These are phyloP conservation scores for Melanchra persicariae DNA, from an alignment of 2,888 invertebrate genomes.

Conservation along the genomic window DNA sequence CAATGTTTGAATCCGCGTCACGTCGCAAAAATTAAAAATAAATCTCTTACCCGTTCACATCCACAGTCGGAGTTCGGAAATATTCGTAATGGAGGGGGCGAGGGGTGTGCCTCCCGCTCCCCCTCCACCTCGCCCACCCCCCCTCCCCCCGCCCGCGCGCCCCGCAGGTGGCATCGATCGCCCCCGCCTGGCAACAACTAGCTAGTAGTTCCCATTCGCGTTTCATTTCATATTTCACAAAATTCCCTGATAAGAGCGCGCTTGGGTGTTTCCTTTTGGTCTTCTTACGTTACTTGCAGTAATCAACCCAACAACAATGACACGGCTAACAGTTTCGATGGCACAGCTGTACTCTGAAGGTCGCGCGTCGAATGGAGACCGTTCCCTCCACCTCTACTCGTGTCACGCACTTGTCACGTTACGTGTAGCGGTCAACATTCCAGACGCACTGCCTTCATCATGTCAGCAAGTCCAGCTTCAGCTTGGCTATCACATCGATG, in stretches of 20 bases:
- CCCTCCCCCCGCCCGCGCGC: background rate
- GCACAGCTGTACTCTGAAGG: background rate
- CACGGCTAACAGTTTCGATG: background rate
- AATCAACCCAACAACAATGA: background rate
- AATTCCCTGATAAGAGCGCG: background rate
- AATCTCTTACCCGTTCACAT: constrained; percentile 59
- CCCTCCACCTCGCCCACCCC: background rate
- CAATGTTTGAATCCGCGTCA: constrained; percentile 56
- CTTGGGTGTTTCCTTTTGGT: background rate
- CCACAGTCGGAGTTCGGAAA: constrained; percentile 43
- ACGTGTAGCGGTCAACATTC: no score
- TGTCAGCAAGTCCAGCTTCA: background rate
- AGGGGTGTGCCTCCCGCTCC: background rate
- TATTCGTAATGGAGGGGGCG: constrained; percentile 32
- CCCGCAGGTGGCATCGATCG: constrained; percentile 70
- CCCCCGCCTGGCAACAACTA: constrained; percentile 69
- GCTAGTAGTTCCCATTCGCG: constrained; percentile 54
- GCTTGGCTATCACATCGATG: no score
- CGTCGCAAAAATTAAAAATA: constrained; percentile 73
- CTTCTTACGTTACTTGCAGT: background rate
- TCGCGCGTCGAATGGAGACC: background rate
- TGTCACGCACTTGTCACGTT: background rate
- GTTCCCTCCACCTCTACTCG: background rate
- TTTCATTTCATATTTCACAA: constrained; percentile 54
- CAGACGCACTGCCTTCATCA: no score